Conservation (phyloP, 2,797 vertebrate genomes). For the Hapalemur alaotrensis region DNA sequence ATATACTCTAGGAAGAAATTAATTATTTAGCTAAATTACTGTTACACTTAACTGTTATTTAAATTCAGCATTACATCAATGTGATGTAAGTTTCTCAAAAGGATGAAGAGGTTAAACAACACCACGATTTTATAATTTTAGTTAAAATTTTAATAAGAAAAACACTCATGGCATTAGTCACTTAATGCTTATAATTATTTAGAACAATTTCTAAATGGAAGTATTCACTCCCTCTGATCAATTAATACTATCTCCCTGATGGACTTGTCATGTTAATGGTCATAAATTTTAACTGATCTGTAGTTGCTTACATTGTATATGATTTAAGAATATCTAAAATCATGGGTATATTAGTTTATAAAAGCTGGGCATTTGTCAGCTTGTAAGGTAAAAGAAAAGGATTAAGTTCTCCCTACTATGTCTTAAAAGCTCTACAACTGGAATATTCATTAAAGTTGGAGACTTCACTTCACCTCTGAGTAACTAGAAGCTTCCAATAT, state of each 20-base stretch:
- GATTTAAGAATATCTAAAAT: slow-evolving; percentile 18
- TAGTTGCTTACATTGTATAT: not conserved
- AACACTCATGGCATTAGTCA: not conserved
- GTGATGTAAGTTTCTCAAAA: slow-evolving; percentile 30
- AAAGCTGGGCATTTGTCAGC: not conserved
- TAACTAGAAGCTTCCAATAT: not conserved
- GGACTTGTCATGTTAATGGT: not conserved
- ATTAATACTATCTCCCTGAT: not conserved
- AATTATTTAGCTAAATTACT: not conserved
- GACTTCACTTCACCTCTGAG: slow-evolving; percentile 1
- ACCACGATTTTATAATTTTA: not conserved
- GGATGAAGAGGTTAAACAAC: not conserved
- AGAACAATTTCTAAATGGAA: slow-evolving; percentile 11
- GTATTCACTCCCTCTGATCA: not conserved
- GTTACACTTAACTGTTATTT: not conserved
- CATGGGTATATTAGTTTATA: not conserved
- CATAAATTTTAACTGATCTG: not conserved
- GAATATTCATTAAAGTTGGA: not conserved
- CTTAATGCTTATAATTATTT: not conserved
- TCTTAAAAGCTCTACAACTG: not conserved
- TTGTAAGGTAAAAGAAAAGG: slow-evolving; percentile 28
- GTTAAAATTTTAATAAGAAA: slow-evolving; percentile 43
- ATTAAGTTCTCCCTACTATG: not conserved
- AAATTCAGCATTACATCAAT: not conserved
- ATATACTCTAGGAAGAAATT: not conserved